Evolutionary conservation across 2,888 invertebrate species (phyloP), one percentile per base, ranked within the genome.

Genomic region (Agrenia bidenticulata): DNA sequence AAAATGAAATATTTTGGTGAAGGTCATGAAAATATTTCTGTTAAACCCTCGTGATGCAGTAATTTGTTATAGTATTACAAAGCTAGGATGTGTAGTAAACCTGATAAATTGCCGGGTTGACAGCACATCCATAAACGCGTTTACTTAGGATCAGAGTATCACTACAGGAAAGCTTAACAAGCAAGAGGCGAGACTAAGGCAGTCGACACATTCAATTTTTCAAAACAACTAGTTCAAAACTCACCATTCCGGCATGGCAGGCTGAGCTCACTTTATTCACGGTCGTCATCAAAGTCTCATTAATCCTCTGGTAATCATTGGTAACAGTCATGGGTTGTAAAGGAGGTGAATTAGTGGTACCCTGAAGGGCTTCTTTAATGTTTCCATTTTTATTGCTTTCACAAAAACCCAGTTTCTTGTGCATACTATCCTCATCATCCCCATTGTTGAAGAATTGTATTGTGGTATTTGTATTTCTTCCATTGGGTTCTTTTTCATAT

Each of bases 291-390:
- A 73, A 64, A 62, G 67, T 67, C 67, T 73, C 69, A 66, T 71
- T 71, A 71, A 73, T 69, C 67, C 67, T 67, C 58, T 69, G 64
- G 61, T 73, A 73, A 70, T 73, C 66, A 54, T 63, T 63, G 66
- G 61, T 56, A 42, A 61, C 57, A 53, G 61, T 51, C 57, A 61
- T 45, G 49, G 61, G 23, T 23, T 23, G 51, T 11, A 24, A 9
- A 51, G 13, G 11, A 23, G 51, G 23, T 51, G 24, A 51, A 51
- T 51, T 19, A 13, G 32, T 32, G 32, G 5, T 19, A 23, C 51
- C 51, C 51, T 24, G 17, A 51, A 51, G 24, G 24, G 11, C 7
- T 51, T 23, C 51, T 19, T 21, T 24, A 24, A 15, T 23, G 13
- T 51, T 51, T 24, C 51, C 51, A 51, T 24, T 51, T 51, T 51